These are phyloP conservation scores for Atopsyche davidsoni DNA, from an alignment of 1,140 invertebrate genomes.

Conservation along the genomic window DNA sequence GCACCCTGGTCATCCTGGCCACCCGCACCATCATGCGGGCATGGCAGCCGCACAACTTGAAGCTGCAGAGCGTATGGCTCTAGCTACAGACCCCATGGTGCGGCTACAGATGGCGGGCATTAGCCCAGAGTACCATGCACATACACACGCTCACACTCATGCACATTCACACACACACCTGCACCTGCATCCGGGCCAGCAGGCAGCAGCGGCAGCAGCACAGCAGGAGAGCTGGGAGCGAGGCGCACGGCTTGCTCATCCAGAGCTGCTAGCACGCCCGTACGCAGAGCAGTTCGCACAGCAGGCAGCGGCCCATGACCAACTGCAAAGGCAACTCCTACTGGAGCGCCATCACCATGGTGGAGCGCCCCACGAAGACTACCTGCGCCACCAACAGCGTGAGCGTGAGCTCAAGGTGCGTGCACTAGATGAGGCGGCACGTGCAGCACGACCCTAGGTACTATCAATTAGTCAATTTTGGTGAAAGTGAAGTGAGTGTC, in stretches of 20 bases:
- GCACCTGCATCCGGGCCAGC: conserved; percentile 79
- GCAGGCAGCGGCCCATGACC: conserved; percentile 74
- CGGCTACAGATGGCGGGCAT: conserved; percentile 82
- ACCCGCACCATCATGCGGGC: conserved; percentile 50
- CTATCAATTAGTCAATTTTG: too few species aligned
- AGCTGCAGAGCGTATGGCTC: conserved; percentile 43
- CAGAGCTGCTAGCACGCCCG: conserved; percentile 68
- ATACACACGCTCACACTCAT: conserved; percentile 73
- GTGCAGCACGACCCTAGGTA: conserved; percentile 61
- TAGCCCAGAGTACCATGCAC: conserved; percentile 72
- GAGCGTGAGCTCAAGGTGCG: conserved; percentile 79
- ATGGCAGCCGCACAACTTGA: conserved; percentile 53
- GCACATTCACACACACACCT: conserved; percentile 87
- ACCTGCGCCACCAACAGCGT: conserved; percentile 71
- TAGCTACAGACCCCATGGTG: conserved; percentile 51
- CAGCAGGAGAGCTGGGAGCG: conserved; percentile 53
- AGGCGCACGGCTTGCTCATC: conserved; percentile 51
- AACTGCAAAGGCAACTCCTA: conserved; percentile 77
- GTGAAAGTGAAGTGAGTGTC: too few species aligned
- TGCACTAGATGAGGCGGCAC: conserved; percentile 76
- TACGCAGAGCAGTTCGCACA: conserved; percentile 80
- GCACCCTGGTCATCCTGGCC: conserved; percentile 39
- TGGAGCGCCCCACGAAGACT: conserved; percentile 70
- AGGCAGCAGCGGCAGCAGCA: conserved; percentile 64
- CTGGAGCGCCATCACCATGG: conserved; percentile 67